Conservation (phyloP, 2,888 invertebrate species). For the Drosophila nr. perissopoda region DNA sequence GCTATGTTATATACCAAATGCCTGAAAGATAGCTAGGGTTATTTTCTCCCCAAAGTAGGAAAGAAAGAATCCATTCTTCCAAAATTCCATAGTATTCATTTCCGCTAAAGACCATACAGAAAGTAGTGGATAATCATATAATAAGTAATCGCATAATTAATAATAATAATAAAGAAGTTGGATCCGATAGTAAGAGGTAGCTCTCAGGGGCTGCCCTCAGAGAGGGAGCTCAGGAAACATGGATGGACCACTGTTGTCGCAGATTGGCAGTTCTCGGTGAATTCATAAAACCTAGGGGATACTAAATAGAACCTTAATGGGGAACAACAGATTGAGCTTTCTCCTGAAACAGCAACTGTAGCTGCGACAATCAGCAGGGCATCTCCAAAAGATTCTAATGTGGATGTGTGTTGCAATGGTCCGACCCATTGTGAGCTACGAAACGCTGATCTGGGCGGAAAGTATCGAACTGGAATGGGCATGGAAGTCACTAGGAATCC, state of each 20-base stretch:
- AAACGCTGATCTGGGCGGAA: not conserved
- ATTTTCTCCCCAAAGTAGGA: not conserved
- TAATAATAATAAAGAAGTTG: not conserved
- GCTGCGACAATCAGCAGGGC: not conserved
- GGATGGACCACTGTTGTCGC: not conserved
- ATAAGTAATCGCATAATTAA: not conserved
- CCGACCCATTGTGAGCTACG: not conserved
- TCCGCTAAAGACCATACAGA: no score
- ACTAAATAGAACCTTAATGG: not conserved
- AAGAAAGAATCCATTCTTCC: not conserved
- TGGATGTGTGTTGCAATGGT: not conserved
- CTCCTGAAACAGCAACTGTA: no score
- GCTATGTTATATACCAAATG: not conserved
- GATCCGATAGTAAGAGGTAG: not conserved
- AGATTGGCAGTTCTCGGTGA: no score
- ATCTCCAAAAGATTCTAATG: not conserved
- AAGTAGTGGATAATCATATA: no score
- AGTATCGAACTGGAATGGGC: not conserved
- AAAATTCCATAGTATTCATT: not conserved
- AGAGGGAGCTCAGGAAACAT: not conserved
- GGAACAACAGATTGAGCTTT: no score
- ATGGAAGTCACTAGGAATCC: not conserved
- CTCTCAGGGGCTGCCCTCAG: not conserved
- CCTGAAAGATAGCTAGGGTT: not conserved
- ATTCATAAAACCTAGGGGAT: not conserved